Conservation (phyloP, 2,888 invertebrate genomes). For the Plagodis dolabraria region DNA sequence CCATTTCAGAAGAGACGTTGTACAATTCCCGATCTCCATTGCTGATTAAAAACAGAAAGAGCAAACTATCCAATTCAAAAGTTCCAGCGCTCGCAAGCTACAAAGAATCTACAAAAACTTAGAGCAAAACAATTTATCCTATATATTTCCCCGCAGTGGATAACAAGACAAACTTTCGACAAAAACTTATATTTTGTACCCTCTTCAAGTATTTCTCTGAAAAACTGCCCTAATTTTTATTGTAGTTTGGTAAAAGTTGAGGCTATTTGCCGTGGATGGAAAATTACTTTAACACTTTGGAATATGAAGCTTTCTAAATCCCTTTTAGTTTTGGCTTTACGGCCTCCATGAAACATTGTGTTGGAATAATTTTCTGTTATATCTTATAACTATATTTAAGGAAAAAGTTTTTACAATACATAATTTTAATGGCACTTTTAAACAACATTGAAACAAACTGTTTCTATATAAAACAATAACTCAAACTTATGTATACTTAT, state of each 20-base stretch:
- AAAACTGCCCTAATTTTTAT: conserved; percentile 34
- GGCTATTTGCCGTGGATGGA: conserved; percentile 19
- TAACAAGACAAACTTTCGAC: conserved; percentile 34
- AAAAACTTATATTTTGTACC: conserved; percentile 34
- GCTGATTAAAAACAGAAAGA: conserved; percentile 11
- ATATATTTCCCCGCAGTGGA: conserved; percentile 31
- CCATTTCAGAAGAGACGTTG: no score
- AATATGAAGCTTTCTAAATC: background rate
- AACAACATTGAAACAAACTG: conserved; percentile 53
- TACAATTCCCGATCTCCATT: conserved; percentile 3
- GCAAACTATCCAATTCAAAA: conserved; percentile 21
- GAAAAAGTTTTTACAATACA: conserved; percentile 15
- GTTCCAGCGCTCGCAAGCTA: conserved; percentile 16
- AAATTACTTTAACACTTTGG: conserved; percentile 8
- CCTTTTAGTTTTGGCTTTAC: background rate
- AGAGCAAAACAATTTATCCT: conserved; percentile 28
- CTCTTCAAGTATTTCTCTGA: conserved; percentile 29
- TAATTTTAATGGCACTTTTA: conserved; percentile 66
- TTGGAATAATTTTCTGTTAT: background rate
- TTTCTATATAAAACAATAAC: conserved; percentile 70
- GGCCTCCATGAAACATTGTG: background rate
- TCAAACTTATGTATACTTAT: conserved; percentile 84
- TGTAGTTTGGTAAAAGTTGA: conserved; percentile 18
- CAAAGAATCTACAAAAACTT: conserved; percentile 8
- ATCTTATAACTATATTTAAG: background rate